Evolutionary conservation across 2,888 invertebrate genomes (phyloP).

Genomic region (Drosophila affinis): DNA sequence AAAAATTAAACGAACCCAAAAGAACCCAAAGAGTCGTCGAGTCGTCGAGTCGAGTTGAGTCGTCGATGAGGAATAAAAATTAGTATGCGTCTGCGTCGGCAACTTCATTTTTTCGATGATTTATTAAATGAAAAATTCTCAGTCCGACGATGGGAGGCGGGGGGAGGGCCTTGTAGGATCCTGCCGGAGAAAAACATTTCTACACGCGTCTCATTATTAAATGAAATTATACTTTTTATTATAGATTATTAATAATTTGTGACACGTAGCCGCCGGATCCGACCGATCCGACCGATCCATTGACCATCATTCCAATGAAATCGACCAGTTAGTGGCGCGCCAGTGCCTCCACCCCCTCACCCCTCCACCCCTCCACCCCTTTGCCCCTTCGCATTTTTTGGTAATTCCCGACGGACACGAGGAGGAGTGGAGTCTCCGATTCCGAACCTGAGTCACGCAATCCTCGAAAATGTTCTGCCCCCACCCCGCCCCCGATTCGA

Average conservation of each 20-base stretch:
- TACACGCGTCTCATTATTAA: slow-evolving; percentile 77
- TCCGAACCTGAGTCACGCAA: slow-evolving; percentile 35
- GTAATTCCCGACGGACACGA: slow-evolving; percentile 14
- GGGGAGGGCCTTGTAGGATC: background rate
- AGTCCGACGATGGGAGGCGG: background rate
- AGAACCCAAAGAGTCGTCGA: slow-evolving; percentile 1
- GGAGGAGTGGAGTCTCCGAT: background rate
- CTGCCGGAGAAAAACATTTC: slow-evolving; percentile 42
- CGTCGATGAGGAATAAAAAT: slow-evolving; percentile 46
- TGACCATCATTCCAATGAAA: slow-evolving; percentile 66
- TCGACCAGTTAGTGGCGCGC: slow-evolving; percentile 9
- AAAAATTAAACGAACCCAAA: slow-evolving; percentile 12
- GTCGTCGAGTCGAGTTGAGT: background rate
- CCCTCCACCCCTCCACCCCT: background rate
- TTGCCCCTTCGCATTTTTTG: background rate
- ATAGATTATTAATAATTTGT: slow-evolving; percentile 78
- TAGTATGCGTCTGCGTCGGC: slow-evolving; percentile 74
- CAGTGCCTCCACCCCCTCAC: background rate
- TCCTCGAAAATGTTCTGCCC: slow-evolving; percentile 25
- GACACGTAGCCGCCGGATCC: slow-evolving; percentile 59
- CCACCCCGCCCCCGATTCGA: slow-evolving; percentile 15
- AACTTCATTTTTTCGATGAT: slow-evolving; percentile 78
- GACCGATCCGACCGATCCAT: slow-evolving; percentile 23
- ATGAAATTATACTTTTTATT: slow-evolving; percentile 76
- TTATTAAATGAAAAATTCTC: slow-evolving; percentile 66